Percentiles rank a stretch among this genome's conserved stretches.
Evolutionary conservation across 2,888 invertebrate genomes (phyloP).

Genomic region (Lottia gigantea): DNA sequence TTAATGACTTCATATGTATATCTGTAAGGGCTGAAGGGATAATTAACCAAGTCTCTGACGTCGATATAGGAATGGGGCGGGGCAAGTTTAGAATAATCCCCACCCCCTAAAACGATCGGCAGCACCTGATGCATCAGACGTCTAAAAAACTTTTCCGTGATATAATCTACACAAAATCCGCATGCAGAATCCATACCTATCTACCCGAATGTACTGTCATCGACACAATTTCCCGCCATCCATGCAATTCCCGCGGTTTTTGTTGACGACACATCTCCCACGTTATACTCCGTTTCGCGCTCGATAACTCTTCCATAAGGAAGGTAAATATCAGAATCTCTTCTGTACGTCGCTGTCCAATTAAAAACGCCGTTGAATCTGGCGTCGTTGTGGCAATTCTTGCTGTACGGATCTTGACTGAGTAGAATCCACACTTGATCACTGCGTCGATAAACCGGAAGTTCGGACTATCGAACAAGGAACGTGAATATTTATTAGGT

Average conservation of each 20-base stretch:
- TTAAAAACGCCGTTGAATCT: conserved; percentile 15
- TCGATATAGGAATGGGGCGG: conserved; percentile 24
- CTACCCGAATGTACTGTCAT: conserved; percentile 23
- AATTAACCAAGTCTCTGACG: conserved; percentile 22
- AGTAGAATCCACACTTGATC: no score
- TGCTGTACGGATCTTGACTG: no score
- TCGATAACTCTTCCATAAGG: conserved; percentile 10
- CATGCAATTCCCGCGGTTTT: conserved; percentile 21
- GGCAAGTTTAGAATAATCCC: conserved; percentile 27
- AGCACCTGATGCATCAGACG: conserved; percentile 23
- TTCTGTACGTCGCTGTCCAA: conserved; percentile 23
- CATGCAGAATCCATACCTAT: conserved; percentile 30
- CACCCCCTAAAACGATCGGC: conserved; percentile 32
- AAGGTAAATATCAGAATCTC: conserved; percentile 20
- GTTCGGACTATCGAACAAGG: no score
- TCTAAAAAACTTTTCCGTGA: conserved; percentile 33
- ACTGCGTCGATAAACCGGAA: no score
- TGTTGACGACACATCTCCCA: neutral
- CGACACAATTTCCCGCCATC: conserved; percentile 22
- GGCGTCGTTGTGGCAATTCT: no score
- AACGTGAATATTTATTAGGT: no score
- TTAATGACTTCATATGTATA: no score
- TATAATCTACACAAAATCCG: conserved; percentile 34
- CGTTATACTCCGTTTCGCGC: neutral
- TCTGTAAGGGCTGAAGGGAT: no score